Conservation (phyloP, 2,797 vertebrate genomes). For the Muscicapa comitata region DNA sequence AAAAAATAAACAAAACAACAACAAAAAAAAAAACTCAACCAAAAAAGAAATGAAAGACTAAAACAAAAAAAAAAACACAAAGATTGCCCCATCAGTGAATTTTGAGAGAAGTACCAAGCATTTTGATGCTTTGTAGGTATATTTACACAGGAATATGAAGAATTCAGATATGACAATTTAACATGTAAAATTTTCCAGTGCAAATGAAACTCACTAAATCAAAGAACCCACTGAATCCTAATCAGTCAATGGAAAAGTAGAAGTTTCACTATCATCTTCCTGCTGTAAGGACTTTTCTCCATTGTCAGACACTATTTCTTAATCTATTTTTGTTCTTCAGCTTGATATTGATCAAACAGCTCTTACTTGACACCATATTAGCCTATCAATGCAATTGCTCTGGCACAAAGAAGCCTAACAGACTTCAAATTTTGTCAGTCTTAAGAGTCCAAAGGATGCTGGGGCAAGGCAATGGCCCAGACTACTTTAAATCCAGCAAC, state of each 20-base stretch:
- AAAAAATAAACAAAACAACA: too few relatives aligned
- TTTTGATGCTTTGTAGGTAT: not conserved
- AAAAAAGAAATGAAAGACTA: not conserved
- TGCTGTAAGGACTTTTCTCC: not conserved
- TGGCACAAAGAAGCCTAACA: not conserved
- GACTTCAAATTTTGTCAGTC: not conserved
- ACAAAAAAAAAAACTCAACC: too few relatives aligned
- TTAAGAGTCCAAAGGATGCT: not conserved
- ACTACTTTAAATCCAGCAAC: not conserved
- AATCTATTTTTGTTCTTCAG: not conserved
- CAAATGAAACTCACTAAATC: not conserved
- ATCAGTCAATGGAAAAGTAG: not conserved
- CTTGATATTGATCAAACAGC: not conserved
- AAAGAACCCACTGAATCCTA: not conserved
- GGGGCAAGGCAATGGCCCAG: not conserved
- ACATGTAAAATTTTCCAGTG: not conserved
- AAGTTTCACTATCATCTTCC: not conserved
- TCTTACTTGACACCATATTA: not conserved
- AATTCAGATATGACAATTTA: not conserved
- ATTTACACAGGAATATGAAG: not conserved
- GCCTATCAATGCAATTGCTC: not conserved
- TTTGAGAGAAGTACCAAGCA: not conserved
- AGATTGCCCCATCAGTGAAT: not conserved
- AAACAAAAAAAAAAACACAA: not conserved
- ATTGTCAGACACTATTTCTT: not conserved